Evolutionary conservation across 2,888 invertebrate species (phyloP).

Genomic region (Apotomis betuletana): DNA sequence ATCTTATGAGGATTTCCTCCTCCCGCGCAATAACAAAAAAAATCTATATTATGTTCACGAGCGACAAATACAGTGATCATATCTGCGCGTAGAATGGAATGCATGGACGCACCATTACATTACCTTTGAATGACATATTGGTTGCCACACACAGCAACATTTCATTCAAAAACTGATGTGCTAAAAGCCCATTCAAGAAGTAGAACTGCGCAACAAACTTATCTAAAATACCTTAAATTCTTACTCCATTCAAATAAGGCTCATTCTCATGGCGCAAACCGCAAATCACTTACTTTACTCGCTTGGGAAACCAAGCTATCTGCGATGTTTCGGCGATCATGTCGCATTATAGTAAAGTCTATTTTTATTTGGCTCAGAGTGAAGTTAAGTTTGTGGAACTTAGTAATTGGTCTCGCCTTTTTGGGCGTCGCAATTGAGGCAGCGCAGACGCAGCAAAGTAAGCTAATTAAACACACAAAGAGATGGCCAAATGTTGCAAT

Average conservation of each 20-base stretch:
- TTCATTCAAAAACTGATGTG: constrained; percentile 31
- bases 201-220: constrained; percentile 9
- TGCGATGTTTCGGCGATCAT: constrained; percentile 1
- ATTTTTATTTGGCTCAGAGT: neutral
- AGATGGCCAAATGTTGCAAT: constrained; percentile 37
- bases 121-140: constrained; percentile 8
- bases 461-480: constrained; percentile 40
- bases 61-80: too few relatives aligned
- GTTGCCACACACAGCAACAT: constrained; percentile 4
- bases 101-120: neutral
- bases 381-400: constrained; percentile 6
- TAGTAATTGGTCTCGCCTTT: constrained; percentile 37
- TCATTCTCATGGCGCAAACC: constrained; percentile 6
- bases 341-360: neutral
- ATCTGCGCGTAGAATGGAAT: neutral
- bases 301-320: constrained; percentile 1
- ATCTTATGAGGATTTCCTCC: too few relatives aligned
- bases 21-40: too few relatives aligned
- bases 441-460: constrained; percentile 31
- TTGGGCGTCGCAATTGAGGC: constrained; percentile 30
- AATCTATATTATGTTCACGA: too few relatives aligned
- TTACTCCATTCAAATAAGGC: constrained; percentile 16
- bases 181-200: constrained; percentile 28
- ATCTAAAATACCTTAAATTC: constrained; percentile 8
- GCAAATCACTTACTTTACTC: neutral